These are phyloP conservation scores for Ecdyonurus torrentis DNA, from an alignment of 2,888 invertebrate genomes.

Conservation along the genomic window DNA sequence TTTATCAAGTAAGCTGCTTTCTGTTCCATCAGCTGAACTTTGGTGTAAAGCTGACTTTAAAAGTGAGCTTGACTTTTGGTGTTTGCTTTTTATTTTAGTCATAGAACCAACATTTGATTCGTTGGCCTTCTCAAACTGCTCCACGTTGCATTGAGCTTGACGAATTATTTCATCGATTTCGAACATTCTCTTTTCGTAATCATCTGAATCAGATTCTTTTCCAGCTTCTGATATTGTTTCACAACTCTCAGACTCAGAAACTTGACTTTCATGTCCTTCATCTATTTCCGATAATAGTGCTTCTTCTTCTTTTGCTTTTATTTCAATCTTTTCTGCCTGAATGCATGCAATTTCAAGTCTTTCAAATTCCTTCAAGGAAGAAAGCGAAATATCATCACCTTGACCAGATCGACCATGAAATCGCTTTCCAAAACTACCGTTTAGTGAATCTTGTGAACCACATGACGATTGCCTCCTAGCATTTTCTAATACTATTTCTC, in stretches of 20 bases:
- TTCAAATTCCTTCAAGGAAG: conserved; percentile 85
- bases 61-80: not conserved
- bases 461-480: conserved; percentile 39
- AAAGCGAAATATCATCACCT: conserved; percentile 71
- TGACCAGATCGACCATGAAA: conserved; percentile 52
- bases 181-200: conserved; percentile 46
- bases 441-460: conserved; percentile 71
- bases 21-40: conserved; percentile 13
- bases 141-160: conserved; percentile 47
- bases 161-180: conserved; percentile 51
- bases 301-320: conserved; percentile 71
- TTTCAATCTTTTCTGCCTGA: conserved; percentile 67
- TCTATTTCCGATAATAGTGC: conserved; percentile 40
- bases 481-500: conserved; percentile 64
- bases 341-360: conserved; percentile 75
- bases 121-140: conserved; percentile 29
- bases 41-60: not conserved
- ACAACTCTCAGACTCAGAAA: conserved; percentile 37
- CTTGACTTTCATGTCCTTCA: conserved; percentile 27
- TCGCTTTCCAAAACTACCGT: conserved; percentile 59
- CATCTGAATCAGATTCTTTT: conserved; percentile 36
- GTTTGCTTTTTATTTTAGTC: not conserved
- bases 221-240: conserved; percentile 35
- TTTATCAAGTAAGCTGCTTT: conserved; percentile 35
- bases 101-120: not conserved